Evolutionary conservation across 2,797 vertebrate genomes (phyloP).

Genomic region (Ctenosaura bakeri): DNA sequence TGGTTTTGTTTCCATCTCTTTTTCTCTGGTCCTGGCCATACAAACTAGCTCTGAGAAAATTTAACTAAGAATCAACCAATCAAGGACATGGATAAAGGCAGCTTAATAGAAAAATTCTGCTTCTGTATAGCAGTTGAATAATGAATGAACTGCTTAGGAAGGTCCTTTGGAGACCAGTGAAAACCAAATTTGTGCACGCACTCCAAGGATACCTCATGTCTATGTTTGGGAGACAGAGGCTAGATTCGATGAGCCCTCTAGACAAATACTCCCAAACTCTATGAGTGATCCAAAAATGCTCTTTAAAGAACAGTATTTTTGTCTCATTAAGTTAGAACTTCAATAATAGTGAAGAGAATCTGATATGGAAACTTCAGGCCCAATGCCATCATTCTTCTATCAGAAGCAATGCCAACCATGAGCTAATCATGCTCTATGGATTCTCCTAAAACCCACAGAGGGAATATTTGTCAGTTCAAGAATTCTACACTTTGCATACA

Average conservation of each 20-base stretch:
- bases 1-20: neutral
- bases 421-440: conserved; percentile 33
- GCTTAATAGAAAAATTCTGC: too few relatives aligned
- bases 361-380: conserved; percentile 49
- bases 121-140: conserved; percentile 40
- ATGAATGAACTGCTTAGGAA: neutral
- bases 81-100: neutral
- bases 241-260: neutral
- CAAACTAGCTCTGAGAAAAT: neutral
- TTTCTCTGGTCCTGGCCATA: neutral
- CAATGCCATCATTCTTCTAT: conserved; percentile 43
- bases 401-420: conserved; percentile 52
- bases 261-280: neutral
- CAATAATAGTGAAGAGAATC: conserved; percentile 61
- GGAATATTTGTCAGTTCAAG: conserved; percentile 54
- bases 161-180: neutral
- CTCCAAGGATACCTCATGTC: neutral
- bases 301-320: conserved; percentile 49
- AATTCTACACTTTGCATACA: conserved; percentile 21
- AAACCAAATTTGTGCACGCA: neutral
- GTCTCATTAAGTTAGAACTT: conserved; percentile 50
- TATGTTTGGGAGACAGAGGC: neutral
- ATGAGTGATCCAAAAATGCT: neutral
- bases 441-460: conserved; percentile 58
- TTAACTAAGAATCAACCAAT: neutral